These are phyloP conservation scores for Cantharis rufa DNA, from an alignment of 2,888 invertebrate species.

Conservation along the genomic window DNA sequence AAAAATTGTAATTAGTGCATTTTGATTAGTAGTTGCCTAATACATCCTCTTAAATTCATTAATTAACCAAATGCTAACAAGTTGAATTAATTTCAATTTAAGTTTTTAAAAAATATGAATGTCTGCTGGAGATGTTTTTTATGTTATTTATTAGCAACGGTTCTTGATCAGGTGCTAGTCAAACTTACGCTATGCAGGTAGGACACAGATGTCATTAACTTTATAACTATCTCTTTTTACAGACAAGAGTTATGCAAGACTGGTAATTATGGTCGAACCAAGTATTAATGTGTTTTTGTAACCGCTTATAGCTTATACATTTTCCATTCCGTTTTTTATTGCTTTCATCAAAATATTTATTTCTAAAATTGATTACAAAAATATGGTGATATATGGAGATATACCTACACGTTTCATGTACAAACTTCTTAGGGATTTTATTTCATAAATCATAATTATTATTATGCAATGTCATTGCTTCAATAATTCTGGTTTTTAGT, in stretches of 20 bases:
- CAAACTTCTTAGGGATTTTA: too few relatives aligned
- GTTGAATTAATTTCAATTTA: neutral
- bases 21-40: neutral
- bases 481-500: neutral
- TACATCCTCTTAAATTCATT: neutral
- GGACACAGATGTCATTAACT: conserved; percentile 27
- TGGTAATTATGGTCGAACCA: conserved; percentile 19
- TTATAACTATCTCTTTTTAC: conserved; percentile 15
- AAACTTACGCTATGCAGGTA: conserved; percentile 24
- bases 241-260: conserved; percentile 12
- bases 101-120: neutral
- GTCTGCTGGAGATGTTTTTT: neutral
- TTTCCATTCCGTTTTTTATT: neutral
- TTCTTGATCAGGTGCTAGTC: conserved; percentile 15
- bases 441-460: neutral
- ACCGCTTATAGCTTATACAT: conserved; percentile 5
- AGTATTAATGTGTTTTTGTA: conserved; percentile 24
- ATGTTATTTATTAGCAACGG: neutral
- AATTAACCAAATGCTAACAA: neutral
- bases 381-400: neutral
- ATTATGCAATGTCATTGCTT: neutral
- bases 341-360: neutral
- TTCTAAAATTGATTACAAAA: neutral
- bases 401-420: too few relatives aligned
- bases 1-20: neutral